phyloP scores from a whole-genome alignment of 2,113 vertebrate species.

The Cavia porcellus region DNA sequence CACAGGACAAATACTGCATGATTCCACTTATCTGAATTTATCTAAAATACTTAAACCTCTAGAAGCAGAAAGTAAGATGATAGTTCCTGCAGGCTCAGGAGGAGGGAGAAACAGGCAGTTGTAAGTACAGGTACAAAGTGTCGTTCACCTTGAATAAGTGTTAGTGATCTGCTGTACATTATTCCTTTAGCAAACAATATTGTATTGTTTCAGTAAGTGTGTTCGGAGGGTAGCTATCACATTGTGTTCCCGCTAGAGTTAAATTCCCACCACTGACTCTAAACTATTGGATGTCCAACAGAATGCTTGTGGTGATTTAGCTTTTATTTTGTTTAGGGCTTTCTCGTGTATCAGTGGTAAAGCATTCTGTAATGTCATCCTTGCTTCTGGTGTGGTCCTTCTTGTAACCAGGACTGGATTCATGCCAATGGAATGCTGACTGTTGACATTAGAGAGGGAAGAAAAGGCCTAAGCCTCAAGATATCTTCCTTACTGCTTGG shows the following conservation, averaged over 20 bases:
- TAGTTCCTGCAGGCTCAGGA: neutral
- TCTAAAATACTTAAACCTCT: neutral
- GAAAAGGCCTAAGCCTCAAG: neutral
- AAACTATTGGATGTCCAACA: neutral
- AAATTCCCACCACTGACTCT: rapidly evolving
- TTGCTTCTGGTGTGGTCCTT: neutral
- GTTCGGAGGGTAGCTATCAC: neutral
- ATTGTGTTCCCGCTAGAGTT: neutral
- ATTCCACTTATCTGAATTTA: neutral
- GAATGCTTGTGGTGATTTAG: neutral
- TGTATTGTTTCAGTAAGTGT: neutral
- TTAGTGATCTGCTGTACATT: neutral
- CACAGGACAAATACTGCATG: neutral
- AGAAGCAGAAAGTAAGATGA: neutral
- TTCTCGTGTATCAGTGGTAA: neutral
- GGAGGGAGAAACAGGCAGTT: neutral
- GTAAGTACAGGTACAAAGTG: neutral
- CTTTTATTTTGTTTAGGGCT: neutral
- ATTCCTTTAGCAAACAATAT: neutral
- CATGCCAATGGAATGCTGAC: neutral
- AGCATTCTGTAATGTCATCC: neutral
- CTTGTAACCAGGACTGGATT: neutral
- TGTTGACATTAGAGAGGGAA: neutral
- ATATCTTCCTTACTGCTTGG: neutral
- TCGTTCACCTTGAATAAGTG: neutral